Base-by-base conservation (phyloP, 2,888 invertebrate genomes). In the Mechanitis messenoides region DNA sequence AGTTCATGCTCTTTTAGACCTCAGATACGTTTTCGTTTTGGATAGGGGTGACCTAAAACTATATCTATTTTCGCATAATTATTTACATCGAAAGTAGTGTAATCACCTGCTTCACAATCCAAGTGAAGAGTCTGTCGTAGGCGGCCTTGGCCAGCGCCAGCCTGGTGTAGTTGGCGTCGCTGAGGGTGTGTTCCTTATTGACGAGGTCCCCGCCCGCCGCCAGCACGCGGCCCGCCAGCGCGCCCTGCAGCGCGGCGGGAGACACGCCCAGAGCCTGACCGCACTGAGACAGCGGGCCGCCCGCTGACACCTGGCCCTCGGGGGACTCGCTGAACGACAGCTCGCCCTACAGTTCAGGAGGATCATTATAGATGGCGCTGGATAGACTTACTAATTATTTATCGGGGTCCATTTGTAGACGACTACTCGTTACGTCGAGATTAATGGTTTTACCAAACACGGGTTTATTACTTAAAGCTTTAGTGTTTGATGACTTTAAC, bases 131-230 rank as follows among this genome's bases (percentile, higher is more conserved):
- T 31, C 98, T 91, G 76, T 98, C 98, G 77, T 99, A 99, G 35
- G 98, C 93, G 2, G 98, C 98, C 92, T 99, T 99, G 2, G 97
- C 96, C 59, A 98, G 91, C 4, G 99, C 98, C 83, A 98, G 96
- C 68, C 96, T 89, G 12, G 97, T 98, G 78, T 95, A 96, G 74
- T 94, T 92, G 0, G 98, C 97, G 79, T 98, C 96, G 0, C 91
- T 87, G 56, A 95, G 91, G 58, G 96, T 96, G 80, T 98, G 97
- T 68, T 94, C 94, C 87, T 98, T 98, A 81, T 95, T 82, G 71
- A 88, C 87, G 0, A 87, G 80, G 45, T 88, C 69, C 0, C 98
- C 98, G 11, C 97, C 95, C 0, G 98, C 98, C 0, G 98, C 95
- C 72, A 99, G 96, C 55, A 97, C 96, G 63, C 98, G 92, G 63